Percentiles rank a stretch among this genome's conserved stretches.
phyloP scores from a whole-genome alignment of 1,140 invertebrate species.

The Anagrus nilaparvatae region DNA sequence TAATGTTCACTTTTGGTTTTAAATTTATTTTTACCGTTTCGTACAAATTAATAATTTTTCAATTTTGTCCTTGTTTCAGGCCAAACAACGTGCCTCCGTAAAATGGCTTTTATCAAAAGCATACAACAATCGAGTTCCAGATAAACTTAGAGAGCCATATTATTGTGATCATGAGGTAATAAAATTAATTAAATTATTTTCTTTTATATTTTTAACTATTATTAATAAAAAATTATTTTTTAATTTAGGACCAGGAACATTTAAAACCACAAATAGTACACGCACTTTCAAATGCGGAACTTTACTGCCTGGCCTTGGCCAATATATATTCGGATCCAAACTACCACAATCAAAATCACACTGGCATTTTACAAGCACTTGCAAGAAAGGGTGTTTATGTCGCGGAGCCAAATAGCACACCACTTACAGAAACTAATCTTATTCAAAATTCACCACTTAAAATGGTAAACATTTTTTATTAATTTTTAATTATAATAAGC shows the following conservation, averaged over 20 bases:
- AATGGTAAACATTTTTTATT: slow-evolving; percentile 56
- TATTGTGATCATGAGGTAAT: slow-evolving; percentile 88
- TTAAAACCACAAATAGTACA: slow-evolving; percentile 89
- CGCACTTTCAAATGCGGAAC: slow-evolving; percentile 84
- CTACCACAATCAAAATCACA: slow-evolving; percentile 90
- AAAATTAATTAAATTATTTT: too few relatives aligned
- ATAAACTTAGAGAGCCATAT: slow-evolving; percentile 88
- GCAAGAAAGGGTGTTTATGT: slow-evolving; percentile 85
- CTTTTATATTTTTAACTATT: slow-evolving; percentile 4
- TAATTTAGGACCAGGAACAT: slow-evolving; percentile 75
- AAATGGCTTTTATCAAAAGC: slow-evolving; percentile 96
- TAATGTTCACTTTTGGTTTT: too few relatives aligned
- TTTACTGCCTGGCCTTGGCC: slow-evolving; percentile 89
- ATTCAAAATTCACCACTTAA: slow-evolving; percentile 91
- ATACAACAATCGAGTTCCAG: slow-evolving; percentile 90
- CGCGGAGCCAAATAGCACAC: slow-evolving; percentile 69
- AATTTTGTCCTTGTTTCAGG: slow-evolving; percentile 57
- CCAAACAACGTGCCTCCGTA: slow-evolving; percentile 91
- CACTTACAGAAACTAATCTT: slow-evolving; percentile 90
- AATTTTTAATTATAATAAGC: slow-evolving; percentile 5
- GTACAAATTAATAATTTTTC: too few relatives aligned
- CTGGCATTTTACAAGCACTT: slow-evolving; percentile 85
- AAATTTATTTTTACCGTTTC: too few relatives aligned
- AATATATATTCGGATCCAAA: slow-evolving; percentile 96
- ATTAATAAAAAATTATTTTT: background rate